Evolutionary conservation across 2,888 invertebrate genomes (phyloP).

Genomic region (Therioaphis trifolii): DNA sequence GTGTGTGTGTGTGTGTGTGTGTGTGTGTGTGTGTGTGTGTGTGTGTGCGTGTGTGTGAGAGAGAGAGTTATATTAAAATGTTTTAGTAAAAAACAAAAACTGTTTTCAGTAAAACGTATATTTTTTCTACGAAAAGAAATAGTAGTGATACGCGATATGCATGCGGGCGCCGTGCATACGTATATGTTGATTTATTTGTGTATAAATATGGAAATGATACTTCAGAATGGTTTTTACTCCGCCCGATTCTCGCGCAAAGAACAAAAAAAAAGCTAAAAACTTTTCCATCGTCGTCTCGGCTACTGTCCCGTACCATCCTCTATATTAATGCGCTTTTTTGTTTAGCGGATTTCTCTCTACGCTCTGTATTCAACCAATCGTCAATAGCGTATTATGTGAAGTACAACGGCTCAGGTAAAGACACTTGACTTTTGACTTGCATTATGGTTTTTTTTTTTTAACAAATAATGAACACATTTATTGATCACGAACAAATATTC

Average conservation of each 20-base stretch:
- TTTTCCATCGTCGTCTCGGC: not conserved
- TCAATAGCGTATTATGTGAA: too few relatives aligned
- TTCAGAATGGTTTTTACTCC: not conserved
- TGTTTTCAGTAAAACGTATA: not conserved
- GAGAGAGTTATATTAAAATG: not conserved
- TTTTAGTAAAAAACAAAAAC: not conserved
- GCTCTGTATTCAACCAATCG: too few relatives aligned
- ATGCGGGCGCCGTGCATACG: not conserved
- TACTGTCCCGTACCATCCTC: too few relatives aligned
- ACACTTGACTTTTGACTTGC: too few relatives aligned
- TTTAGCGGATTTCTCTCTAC: not conserved
- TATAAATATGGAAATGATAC: slow-evolving; percentile 15
- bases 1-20: too few relatives aligned
- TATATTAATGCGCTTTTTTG: not conserved
- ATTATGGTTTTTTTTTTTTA: too few relatives aligned
- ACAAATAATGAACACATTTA: too few relatives aligned
- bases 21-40: too few relatives aligned
- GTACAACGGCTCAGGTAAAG: too few relatives aligned
- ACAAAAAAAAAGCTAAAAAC: not conserved
- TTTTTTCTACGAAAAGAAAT: not conserved
- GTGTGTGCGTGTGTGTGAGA: too few relatives aligned
- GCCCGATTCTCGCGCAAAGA: not conserved
- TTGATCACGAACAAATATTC: too few relatives aligned
- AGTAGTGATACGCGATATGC: not conserved
- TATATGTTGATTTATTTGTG: slow-evolving; percentile 15